Base-by-base conservation (phyloP, 2,888 invertebrate genomes). In the Chymomyza procnemis region DNA sequence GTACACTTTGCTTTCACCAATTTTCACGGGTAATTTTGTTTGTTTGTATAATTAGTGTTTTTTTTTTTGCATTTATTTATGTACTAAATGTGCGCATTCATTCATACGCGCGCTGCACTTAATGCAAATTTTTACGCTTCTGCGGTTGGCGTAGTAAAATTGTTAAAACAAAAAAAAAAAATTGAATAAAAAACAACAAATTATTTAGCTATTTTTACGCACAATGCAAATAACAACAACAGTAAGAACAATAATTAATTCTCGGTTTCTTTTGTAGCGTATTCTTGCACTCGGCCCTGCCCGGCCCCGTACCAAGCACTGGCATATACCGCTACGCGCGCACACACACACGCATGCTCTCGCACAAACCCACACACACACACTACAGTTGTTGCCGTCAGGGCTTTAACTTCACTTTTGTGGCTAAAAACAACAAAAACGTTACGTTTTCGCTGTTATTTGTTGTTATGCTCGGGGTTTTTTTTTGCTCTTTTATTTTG, bases 41-140 rank as follows among this genome's bases (percentile, higher is more conserved):
- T 75, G 72, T 76, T 77, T 84, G 81, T 70, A 64, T 78, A 81
- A 87, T 74, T 72, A 74, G 74, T 73, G 71, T 61, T 69, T 18
- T 54, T 21, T 54, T 47, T 61, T 66, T 18, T 66, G 65, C 60
- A 60, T 68, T 67, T 58, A 67, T 26, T 60, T 72, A 41, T 68
- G 26, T 26, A 26, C 26, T 26, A 26, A 26, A 61, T 68, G 60
- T 69, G 68, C 67, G 82, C 84, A 82, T 88, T 76, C 85, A 83
- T 87, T 79, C 79, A 80, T 71, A 64, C 64, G 59, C 64, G 61
- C 69, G 67, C 64, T 73, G 84, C 78, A 77, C 26, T 71, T 79
- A 79, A 86, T 78, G 83, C 73, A 81, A 87, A 81, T 85, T 82
- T 82, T 75, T 71, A 78, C 76, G 74, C 76, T 74, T 64, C 73